Evolutionary conservation across 2,888 invertebrate genomes (phyloP).

Genomic region (Napeogenes sylphis): DNA sequence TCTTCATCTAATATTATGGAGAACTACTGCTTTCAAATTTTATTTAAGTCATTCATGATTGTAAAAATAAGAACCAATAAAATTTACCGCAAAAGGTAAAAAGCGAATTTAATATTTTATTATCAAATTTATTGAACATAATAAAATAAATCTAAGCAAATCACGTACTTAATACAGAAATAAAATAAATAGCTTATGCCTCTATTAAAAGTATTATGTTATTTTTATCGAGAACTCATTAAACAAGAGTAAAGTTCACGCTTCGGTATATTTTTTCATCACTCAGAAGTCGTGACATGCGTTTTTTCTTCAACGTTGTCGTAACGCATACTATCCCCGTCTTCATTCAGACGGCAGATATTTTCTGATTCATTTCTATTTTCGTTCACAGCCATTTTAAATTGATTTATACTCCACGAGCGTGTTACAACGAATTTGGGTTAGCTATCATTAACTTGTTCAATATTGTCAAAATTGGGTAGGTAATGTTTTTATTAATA

Average conservation of each 20-base stretch:
- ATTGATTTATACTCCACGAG: constrained; percentile 23
- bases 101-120: constrained; percentile 8
- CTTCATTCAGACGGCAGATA: constrained; percentile 12
- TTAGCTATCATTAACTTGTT: constrained; percentile 11
- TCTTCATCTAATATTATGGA: too few species aligned
- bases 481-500: constrained; percentile 32
- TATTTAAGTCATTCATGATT: not conserved
- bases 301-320: constrained; percentile 45
- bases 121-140: constrained; percentile 7
- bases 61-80: not conserved
- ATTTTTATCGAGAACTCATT: constrained; percentile 28
- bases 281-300: constrained; percentile 66
- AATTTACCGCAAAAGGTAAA: constrained; percentile 5
- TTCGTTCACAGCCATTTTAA: constrained; percentile 22
- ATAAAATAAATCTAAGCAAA: constrained; percentile 15
- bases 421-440: constrained; percentile 23
- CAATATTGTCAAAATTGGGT: constrained; percentile 11
- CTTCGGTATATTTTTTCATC: constrained; percentile 46
- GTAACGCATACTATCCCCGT: constrained; percentile 52
- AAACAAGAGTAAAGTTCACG: constrained; percentile 8
- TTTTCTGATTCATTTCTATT: constrained; percentile 28
- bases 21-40: not conserved
- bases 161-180: constrained; percentile 20
- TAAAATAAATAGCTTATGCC: constrained; percentile 36
- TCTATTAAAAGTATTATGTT: not conserved